These are phyloP conservation scores for Ciconia boyciana DNA, from an alignment of 2,113 vertebrate species.

Conservation along the genomic window DNA sequence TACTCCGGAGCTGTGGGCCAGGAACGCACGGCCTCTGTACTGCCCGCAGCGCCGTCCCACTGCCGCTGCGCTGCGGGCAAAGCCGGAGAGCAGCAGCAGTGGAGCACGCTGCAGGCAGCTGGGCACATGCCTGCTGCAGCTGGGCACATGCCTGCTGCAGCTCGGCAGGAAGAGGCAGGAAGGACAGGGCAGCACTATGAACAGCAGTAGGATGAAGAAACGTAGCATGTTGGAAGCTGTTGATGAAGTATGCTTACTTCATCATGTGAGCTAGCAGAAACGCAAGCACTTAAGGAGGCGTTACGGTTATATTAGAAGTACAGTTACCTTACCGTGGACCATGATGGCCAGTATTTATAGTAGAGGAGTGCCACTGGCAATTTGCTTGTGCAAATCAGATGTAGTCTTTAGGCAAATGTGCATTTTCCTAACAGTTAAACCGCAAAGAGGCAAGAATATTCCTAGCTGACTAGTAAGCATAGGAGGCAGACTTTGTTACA, in stretches of 20 bases:
- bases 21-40: fast-evolving
- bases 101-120: background rate
- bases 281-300: background rate
- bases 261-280: background rate
- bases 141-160: background rate
- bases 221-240: fast-evolving
- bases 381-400: background rate
- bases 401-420: background rate
- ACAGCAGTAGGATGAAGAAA: background rate
- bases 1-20: background rate
- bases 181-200: background rate
- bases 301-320: background rate
- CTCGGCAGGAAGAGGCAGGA: background rate
- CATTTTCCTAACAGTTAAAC: background rate
- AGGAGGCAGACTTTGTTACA: background rate
- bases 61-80: fast-evolving
- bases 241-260: background rate
- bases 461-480: background rate
- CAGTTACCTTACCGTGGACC: background rate
- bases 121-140: background rate
- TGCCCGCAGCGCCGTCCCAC: background rate
- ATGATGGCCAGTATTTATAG: background rate
- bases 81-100: background rate
- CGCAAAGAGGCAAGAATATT: background rate
- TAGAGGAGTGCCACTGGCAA: too few relatives aligned